Base-by-base conservation (phyloP, 2,888 invertebrate genomes). In the Orchesella flavescens region DNA sequence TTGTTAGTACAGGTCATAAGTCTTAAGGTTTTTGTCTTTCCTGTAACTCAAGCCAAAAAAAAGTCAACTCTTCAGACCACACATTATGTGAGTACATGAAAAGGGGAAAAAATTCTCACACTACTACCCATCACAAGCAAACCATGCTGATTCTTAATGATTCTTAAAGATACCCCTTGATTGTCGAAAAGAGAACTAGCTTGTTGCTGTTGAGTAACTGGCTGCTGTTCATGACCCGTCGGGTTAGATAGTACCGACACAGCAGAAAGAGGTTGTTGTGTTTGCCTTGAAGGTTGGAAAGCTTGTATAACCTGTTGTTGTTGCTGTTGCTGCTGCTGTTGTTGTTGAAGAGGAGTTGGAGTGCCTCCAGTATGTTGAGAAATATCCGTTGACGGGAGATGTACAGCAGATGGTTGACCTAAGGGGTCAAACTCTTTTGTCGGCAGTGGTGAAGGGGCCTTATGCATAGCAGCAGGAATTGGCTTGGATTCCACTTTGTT, bases 151-250 rank as follows among this genome's bases (percentile, higher is more conserved):
- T 34, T 10, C 24, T 24, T 4, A 63, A 63, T 63, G 5, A 24
- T 5, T 15, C 7, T 34, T 2, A 34, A 5, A 63, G 63, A 34
- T 63, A 75, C 75, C 75, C 65, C 75, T n/a, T 21, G 46, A 24
- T 19, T 19, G 61, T 63, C 53, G 55, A 75, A 75, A 43, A 75
- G 65, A 53, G 63, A 43, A 53, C 65, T 65, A 49, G 63, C 24
- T n/a, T 24, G 81, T 55, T 83, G 93, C 88, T 93, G 93, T 87
- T 95, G 96, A 5, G 95, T 95, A 0, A 95, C 95, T 95, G 96
- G 95, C 89, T 96, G 90, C 86, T 95, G 93, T 87, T 90, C 75
- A 66, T 81, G 74, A 24, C 44, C 65, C 83, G 77, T 59, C 55
- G 43, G 43, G 43, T 34, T 69, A 19, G 71, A 44, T 21, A 21